Evolutionary conservation across 1,140 invertebrate genomes (phyloP), one percentile per base, ranked within the genome.

Genomic region (Arion vulgaris): DNA sequence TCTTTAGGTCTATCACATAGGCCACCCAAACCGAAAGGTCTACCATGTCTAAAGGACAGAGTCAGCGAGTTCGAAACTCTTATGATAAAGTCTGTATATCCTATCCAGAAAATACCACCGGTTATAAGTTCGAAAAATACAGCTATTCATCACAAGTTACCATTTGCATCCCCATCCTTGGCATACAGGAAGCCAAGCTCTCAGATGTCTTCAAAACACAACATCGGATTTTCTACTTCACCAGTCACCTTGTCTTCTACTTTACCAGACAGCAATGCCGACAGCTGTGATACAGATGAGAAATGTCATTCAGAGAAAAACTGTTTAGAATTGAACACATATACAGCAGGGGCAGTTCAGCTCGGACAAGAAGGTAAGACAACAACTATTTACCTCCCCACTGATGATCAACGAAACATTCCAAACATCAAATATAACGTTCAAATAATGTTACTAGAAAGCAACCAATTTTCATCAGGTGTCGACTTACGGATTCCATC

Each of bases 21-120:
- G 23, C 45, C 41, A 45, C 28, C 66, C 2, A 38, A 38, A 36
- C 62, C 66, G 5, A 57, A 71, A 51, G 32, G 39, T 28, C 5
- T 71, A 26, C 78, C 78, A 19, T 28, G n/a, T 32, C 53, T 80
- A 1, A 80, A 80, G 32, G 39, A 69, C 39, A 39, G 78, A 69
- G 53, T 80, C 2, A 19, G 1, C 11, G n/a, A 80, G 41, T 71
- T 80, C 41, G 78, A 80, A 71, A 66, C 62, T 66, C 62, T 66
- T 32, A 32, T 66, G n/a, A 17, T 28, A 2, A 66, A 32, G 17
- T 66, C 62, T 5, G 19, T 28, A 34, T 32, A 1, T 32, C 32
- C 62, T 28, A 32, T 23, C 11, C 62, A 4, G 11, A 32, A 11
- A 34, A 28, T 32, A 32, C 7, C 28, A 23, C 28, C 19, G 28